Conservation (phyloP, 2,888 invertebrate species). For the Polyommatus icarus region DNA sequence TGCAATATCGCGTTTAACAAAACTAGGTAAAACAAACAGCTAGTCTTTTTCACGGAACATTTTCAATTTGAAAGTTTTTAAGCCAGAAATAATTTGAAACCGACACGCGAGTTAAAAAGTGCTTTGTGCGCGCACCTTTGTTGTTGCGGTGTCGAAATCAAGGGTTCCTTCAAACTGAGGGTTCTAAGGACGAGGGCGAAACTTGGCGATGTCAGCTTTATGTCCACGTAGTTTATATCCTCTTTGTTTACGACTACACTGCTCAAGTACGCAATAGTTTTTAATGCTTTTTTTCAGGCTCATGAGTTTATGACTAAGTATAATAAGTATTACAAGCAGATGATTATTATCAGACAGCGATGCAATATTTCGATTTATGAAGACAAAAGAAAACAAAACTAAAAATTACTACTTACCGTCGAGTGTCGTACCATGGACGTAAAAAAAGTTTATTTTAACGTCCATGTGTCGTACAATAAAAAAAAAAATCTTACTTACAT, state of each 20-base stretch:
- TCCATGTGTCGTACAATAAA: too few species aligned
- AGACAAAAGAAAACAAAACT: too few species aligned
- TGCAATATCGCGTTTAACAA: background rate
- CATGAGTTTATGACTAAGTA: background rate
- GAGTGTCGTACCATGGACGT: too few species aligned
- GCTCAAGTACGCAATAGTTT: background rate
- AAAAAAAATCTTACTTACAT: too few species aligned
- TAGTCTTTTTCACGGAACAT: constrained; percentile 16
- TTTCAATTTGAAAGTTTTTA: constrained; percentile 30
- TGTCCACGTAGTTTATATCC: background rate
- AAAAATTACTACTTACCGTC: too few species aligned
- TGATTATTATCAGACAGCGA: background rate
- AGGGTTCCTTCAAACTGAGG: constrained; percentile 4
- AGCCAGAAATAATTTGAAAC: constrained; percentile 30
- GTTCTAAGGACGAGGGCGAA: background rate
- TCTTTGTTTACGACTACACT: background rate
- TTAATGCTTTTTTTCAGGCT: background rate
- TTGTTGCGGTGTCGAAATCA: background rate
- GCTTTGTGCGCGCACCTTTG: background rate
- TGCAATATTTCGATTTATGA: background rate
- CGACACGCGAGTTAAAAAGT: constrained; percentile 5
- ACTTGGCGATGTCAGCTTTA: background rate
- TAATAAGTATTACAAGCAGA: too few species aligned
- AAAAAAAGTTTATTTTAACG: too few species aligned
- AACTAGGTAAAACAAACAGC: constrained; percentile 24